Conservation (phyloP, 2,113 vertebrate species). For the Alexandromys fortis region DNA sequence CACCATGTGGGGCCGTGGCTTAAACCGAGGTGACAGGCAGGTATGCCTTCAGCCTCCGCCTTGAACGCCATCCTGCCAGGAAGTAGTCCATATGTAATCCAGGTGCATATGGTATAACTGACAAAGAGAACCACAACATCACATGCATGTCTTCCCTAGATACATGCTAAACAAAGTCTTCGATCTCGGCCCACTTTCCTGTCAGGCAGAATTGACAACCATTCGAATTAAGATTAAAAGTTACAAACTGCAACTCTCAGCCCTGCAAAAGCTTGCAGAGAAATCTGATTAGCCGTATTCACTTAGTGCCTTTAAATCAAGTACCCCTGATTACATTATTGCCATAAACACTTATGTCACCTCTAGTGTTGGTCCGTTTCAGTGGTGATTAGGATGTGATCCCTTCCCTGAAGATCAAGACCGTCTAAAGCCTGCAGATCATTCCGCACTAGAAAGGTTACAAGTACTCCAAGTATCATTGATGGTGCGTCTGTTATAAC, state of each 20-base stretch:
- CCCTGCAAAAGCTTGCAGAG: neutral
- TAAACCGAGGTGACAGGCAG: neutral
- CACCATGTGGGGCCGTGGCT: neutral
- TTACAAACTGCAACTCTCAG: neutral
- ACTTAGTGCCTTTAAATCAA: conserved; percentile 8
- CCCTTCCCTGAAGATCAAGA: neutral
- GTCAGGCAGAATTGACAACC: neutral
- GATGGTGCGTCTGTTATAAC: neutral
- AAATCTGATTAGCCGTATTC: neutral
- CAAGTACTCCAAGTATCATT: neutral
- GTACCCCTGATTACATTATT: neutral
- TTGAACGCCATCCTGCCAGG: neutral
- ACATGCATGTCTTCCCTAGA: neutral
- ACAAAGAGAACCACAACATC: neutral
- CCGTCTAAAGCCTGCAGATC: neutral
- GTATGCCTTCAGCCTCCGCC: neutral
- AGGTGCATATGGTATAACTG: neutral
- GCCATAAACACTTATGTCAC: neutral
- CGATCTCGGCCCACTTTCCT: neutral
- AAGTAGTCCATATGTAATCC: neutral
- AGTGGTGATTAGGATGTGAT: neutral
- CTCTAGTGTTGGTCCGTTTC: neutral
- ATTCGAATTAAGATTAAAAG: neutral
- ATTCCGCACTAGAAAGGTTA: neutral
- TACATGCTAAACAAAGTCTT: neutral